phyloP scores from a whole-genome alignment of 92 coral and sea anemone species.

The Nematostella vectensis region DNA sequence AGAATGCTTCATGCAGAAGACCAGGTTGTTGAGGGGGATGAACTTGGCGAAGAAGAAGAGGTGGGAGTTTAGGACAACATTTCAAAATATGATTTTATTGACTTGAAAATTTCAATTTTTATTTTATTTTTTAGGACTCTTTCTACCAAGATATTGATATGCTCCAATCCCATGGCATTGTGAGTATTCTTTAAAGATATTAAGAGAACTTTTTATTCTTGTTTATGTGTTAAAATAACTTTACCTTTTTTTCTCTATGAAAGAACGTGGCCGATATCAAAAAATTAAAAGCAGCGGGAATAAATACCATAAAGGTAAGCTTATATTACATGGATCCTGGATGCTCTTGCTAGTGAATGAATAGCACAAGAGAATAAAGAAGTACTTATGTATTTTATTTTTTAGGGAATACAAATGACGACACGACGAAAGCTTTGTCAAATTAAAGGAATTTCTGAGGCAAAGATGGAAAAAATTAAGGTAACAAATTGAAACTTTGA shows the following conservation, averaged over 20 bases:
- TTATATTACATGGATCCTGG: neutral
- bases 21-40: constrained; percentile 80
- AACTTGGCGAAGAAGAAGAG: constrained; percentile 68
- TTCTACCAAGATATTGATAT: constrained; percentile 91
- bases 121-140: constrained; percentile 52
- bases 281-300: constrained; percentile 84
- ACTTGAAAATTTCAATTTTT: no score
- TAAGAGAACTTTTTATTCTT: no score
- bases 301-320: constrained; percentile 82
- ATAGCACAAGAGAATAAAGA: no score
- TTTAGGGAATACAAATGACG: constrained; percentile 96
- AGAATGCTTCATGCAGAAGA: constrained; percentile 43
- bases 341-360: no score
- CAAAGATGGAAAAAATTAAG: constrained; percentile 99
- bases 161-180: constrained; percentile 92
- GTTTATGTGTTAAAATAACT: no score
- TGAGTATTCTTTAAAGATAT: constrained; percentile 32
- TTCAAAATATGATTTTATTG: no score
- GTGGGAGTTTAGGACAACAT: constrained; percentile 5
- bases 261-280: constrained; percentile 97
- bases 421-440: constrained; percentile 87
- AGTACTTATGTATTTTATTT: no score
- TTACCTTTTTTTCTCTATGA: constrained; percentile 3
- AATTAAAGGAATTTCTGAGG: constrained; percentile 97
- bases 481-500: no score